Conservation (phyloP, 2,888 invertebrate genomes). For the Melipona beecheii region DNA sequence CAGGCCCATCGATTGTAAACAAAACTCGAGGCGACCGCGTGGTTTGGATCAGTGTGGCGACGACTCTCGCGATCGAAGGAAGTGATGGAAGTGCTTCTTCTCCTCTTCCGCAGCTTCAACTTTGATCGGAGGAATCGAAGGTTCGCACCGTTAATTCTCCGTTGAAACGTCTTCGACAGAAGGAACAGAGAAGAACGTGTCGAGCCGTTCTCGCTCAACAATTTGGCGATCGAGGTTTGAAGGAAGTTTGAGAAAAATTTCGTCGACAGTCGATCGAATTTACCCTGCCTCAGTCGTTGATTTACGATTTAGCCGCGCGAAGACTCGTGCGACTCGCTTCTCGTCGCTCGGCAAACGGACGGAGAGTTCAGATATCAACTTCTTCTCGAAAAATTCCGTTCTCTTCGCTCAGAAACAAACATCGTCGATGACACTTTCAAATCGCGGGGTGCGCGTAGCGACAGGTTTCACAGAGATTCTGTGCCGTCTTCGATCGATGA, state of each 20-base stretch:
- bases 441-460: neutral
- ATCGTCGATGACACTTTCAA: neutral
- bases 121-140: slow-evolving; percentile 33
- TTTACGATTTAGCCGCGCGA: neutral
- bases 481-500: neutral
- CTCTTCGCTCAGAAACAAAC: neutral
- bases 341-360: neutral
- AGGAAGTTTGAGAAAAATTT: slow-evolving; percentile 1
- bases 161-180: neutral
- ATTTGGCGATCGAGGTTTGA: slow-evolving; percentile 43
- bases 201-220: slow-evolving; percentile 20
- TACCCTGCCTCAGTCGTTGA: neutral
- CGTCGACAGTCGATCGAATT: slow-evolving; percentile 40
- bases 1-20: slow-evolving; percentile 71
- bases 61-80: slow-evolving; percentile 59
- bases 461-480: slow-evolving; percentile 7
- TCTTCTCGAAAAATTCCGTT: slow-evolving; percentile 1
- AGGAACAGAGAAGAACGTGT: slow-evolving; percentile 60
- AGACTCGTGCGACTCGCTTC: neutral
- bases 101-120: neutral
- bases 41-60: slow-evolving; percentile 78
- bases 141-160: slow-evolving; percentile 62
- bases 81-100: slow-evolving; percentile 12
- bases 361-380: neutral
- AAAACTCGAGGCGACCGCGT: slow-evolving; percentile 78